These are phyloP conservation scores for Herpetotheres cachinnans DNA, from an alignment of 2,113 vertebrate species.

Conservation along the genomic window DNA sequence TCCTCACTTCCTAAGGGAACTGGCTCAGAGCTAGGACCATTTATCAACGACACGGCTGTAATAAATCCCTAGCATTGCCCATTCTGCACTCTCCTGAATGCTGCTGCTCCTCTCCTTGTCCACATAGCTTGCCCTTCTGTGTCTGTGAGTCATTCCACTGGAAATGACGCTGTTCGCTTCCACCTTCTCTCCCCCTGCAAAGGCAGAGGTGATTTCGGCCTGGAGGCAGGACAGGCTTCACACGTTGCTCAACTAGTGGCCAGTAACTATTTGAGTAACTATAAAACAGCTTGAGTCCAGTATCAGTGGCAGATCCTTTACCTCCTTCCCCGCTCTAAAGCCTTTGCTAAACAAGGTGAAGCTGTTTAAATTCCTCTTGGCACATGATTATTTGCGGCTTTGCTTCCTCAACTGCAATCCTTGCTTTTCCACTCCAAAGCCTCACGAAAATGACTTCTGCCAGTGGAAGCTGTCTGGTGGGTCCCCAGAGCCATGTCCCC, in stretches of 20 bases:
- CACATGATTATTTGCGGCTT: background rate
- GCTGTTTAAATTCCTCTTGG: background rate
- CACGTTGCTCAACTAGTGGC: background rate
- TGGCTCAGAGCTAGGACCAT: background rate
- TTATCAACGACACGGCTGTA: background rate
- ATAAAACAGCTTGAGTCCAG: background rate
- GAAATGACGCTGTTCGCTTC: too few species aligned
- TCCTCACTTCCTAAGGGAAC: background rate
- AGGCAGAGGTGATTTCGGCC: background rate
- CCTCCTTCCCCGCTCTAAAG: background rate
- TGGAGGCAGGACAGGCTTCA: background rate
- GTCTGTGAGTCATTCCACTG: fast-evolving
- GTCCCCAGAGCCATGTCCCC: fast-evolving
- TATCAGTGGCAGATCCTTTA: background rate
- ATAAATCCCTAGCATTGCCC: background rate
- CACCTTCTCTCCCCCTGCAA: background rate
- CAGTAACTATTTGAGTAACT: fast-evolving
- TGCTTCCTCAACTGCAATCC: background rate
- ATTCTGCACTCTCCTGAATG: background rate
- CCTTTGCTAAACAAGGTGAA: background rate
- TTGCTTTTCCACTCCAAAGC: background rate
- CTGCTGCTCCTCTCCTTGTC: background rate
- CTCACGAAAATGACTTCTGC: background rate
- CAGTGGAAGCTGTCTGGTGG: fast-evolving
- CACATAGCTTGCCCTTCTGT: background rate